Percentiles rank a stretch among this genome's conserved stretches.
phyloP scores from a whole-genome alignment of 2,888 invertebrate species.

The Spodoptera littoralis region DNA sequence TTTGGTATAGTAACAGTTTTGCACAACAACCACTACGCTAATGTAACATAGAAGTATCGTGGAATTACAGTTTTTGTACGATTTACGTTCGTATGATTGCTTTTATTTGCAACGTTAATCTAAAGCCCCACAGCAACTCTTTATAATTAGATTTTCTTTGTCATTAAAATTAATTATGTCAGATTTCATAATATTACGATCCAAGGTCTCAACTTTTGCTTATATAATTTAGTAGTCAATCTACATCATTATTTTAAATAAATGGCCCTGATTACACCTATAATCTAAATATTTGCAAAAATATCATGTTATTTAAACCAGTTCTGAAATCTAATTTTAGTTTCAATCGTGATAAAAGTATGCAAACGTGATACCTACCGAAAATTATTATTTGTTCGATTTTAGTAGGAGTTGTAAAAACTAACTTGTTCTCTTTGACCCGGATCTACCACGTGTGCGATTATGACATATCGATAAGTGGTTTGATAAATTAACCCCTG shows the following conservation, averaged over 20 bases:
- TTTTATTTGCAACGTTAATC: conserved; percentile 11
- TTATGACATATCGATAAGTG: conserved; percentile 37
- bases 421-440: conserved; percentile 80
- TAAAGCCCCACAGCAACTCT: conserved; percentile 1
- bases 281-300: conserved; percentile 31
- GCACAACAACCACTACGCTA: conserved; percentile 39
- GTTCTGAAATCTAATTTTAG: conserved; percentile 43
- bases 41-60: conserved; percentile 31
- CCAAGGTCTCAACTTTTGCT: conserved; percentile 42
- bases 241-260: conserved; percentile 35
- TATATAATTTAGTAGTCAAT: conserved; percentile 35
- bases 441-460: conserved; percentile 77
- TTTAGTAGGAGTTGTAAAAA: conserved; percentile 65
- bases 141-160: conserved; percentile 10
- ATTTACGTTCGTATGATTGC: conserved; percentile 18
- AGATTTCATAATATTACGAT: conserved; percentile 33
- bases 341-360: conserved; percentile 55
- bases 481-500: conserved; percentile 26
- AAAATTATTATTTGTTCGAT: conserved; percentile 57
- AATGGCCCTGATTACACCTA: conserved; percentile 29
- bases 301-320: conserved; percentile 28
- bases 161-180: conserved; percentile 16
- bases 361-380: conserved; percentile 50
- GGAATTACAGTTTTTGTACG: conserved; percentile 19
- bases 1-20: conserved; percentile 50